Evolutionary conservation across 2,888 invertebrate species (phyloP), one percentile per base, ranked within the genome.

Genomic region (Trichopria drosophilae): DNA sequence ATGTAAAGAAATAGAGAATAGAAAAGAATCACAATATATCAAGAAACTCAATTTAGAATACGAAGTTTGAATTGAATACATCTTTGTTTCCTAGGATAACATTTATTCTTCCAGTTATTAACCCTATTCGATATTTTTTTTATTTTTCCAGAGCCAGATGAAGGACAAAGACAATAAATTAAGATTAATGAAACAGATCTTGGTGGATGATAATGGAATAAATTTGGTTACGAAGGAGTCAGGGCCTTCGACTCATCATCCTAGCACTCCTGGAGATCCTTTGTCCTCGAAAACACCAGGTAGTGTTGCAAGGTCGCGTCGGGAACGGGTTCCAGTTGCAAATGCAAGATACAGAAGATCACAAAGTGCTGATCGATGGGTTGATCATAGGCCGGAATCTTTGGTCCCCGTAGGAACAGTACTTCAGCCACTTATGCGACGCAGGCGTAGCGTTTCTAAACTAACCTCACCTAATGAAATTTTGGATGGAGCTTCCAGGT

Each of bases 321-420:
- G 87, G 77, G 87, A 87, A 2, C 67, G 61, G 59, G 74, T 84
- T 20, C 84, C 87, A 0, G 81, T 87, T 1, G 81, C 85, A 0
- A 89, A 89, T 69, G 82, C 83, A 1, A 80, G 89, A 2, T 86
- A 90, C 67, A 80, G 91, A 12, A 80, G 94, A 18, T 93, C 94
- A 0, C 82, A 88, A 40, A 94, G 94, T 0, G 87, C 86, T 0
- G 83, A 83, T 52, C 79, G 82, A 1, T 96, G 95, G 95, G 78
- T 97, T 1, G 94, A 95, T 71, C 97, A 97, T 64, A 85, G 89
- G 19, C 88, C 94, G 0, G 82, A 83, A 12, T 84, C 86, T 66
- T 79, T 89, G 0, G 86, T 92, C 1, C 89, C 92, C 0, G 79
- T 91, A 59, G 91, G 89, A n/a, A 96, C 95, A 0, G 87, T 96